Evolutionary conservation across 2,113 vertebrate species (phyloP), one percentile per base, ranked within the genome.

Genomic region (Acanthisitta chloris): DNA sequence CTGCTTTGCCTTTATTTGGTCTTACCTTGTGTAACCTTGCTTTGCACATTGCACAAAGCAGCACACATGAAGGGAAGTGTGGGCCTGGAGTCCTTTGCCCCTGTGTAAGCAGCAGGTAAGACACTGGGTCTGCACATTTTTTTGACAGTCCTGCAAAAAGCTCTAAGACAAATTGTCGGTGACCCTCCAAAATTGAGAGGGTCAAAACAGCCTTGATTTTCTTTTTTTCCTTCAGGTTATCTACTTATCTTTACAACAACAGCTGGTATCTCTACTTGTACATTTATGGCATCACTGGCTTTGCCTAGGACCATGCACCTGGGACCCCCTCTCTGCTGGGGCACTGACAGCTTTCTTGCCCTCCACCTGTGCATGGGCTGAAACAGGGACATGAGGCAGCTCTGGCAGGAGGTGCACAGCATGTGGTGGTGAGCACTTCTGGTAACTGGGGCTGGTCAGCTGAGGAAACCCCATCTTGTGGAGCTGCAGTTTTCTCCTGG

Each of bases 331-430:
- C n/a, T 81, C 67, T 23, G 31, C 19, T 0, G 2, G 19, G 38
- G 19, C 2, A 6, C 55, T 0, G 3, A 45, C 40, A 49, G 5
- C 29, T 49, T 65, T 65, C 57, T 54, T 9, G 7, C 28, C 14
- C 31, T 77, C 51, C 0, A 2, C 14, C 51, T 34, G 34, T 7
- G 6, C 1, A 0, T 9, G 45, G 49, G 24, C 38, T 84, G 72
- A 61, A 24, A 55, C 43, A 40, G 16, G 29, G 25, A 23, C 42
- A 33, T 19, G 31, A 13, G 33, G n/a, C 43, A 52, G 43, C 36
- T 61, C 67, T 70, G 74, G 51, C 55, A 65, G 43, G 26, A 29
- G 66, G 21, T 38, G 26, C 40, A 45, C 67, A n/a, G 8, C 46
- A 20, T 4, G 6, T 20, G 4, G 1, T 16, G 36, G 26, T 1